Percentiles rank a stretch among this genome's conserved stretches.
Conservation (phyloP, 2,888 invertebrate species). For the Carcina quercana region DNA sequence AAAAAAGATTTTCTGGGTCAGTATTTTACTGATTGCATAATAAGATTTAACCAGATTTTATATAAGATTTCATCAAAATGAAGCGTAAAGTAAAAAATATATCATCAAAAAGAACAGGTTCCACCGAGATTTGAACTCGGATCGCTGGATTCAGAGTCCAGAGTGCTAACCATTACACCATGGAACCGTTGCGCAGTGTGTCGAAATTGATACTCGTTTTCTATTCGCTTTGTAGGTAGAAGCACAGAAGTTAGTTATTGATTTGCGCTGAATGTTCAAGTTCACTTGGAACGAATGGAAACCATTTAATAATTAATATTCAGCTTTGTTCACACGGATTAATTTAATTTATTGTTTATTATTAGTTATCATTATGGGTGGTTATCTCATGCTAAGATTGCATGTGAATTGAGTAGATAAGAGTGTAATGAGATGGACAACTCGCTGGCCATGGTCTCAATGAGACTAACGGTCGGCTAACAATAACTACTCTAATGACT, state of each 20-base stretch:
- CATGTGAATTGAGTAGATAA: slow-evolving; percentile 7
- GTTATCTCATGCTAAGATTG: slow-evolving; percentile 1
- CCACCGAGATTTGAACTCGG: slow-evolving; percentile 88
- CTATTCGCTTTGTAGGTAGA: too few relatives aligned
- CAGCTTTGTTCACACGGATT: too few relatives aligned
- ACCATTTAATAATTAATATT: too few relatives aligned
- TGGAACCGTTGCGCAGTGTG: slow-evolving; percentile 60
- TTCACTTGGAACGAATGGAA: not conserved
- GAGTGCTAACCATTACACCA: slow-evolving; percentile 87
- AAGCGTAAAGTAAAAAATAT: slow-evolving; percentile 2
- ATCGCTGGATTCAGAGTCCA: slow-evolving; percentile 88
- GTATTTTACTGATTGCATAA: too few relatives aligned
- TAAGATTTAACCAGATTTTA: too few relatives aligned
- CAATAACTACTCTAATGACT: too few relatives aligned
- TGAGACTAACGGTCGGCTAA: slow-evolving; percentile 19
- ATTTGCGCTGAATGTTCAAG: not conserved
- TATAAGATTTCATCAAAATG: too few relatives aligned
- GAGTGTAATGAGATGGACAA: slow-evolving; percentile 31
- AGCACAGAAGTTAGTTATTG: too few relatives aligned
- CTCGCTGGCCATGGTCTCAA: slow-evolving; percentile 43
- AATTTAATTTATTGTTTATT: too few relatives aligned
- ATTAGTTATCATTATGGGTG: too few relatives aligned
- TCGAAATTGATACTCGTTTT: slow-evolving; percentile 18
- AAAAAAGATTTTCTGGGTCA: too few relatives aligned
- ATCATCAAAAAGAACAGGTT: slow-evolving; percentile 55